Conservation (phyloP, 2,797 vertebrate genomes). For the Carcharodon carcharias region DNA sequence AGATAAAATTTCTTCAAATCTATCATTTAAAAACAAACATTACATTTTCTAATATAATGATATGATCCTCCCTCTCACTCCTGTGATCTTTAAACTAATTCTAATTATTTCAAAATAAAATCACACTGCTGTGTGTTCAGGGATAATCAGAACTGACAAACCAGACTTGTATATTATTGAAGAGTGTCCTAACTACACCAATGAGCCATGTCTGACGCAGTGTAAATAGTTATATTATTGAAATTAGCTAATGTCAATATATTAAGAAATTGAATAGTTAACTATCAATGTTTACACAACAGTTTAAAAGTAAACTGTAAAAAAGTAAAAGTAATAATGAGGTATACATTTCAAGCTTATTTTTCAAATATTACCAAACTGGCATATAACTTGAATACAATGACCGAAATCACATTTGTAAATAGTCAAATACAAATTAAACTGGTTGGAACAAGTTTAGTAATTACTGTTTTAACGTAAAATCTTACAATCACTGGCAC, state of each 20-base stretch:
- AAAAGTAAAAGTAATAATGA: neutral
- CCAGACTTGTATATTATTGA: neutral
- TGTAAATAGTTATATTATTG: neutral
- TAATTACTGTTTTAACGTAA: neutral
- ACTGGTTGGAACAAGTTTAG: neutral
- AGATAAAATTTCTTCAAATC: neutral
- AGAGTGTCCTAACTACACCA: neutral
- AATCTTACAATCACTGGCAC: neutral
- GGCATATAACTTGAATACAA: neutral
- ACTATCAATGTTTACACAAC: neutral
- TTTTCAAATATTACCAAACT: neutral
- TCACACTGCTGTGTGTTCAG: neutral
- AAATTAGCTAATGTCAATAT: neutral
- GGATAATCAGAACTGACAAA: neutral
- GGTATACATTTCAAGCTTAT: neutral
- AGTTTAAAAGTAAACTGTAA: neutral
- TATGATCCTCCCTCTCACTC: neutral
- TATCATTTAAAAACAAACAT: neutral
- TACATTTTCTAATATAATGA: neutral
- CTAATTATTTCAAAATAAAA: neutral
- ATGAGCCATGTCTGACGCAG: neutral
- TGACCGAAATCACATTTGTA: neutral
- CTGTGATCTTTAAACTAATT: neutral
- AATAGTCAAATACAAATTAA: conserved; percentile 7
- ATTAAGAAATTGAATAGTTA: neutral